Base-by-base conservation (phyloP, 2,888 invertebrate genomes). In the Allolobophora icterica region DNA sequence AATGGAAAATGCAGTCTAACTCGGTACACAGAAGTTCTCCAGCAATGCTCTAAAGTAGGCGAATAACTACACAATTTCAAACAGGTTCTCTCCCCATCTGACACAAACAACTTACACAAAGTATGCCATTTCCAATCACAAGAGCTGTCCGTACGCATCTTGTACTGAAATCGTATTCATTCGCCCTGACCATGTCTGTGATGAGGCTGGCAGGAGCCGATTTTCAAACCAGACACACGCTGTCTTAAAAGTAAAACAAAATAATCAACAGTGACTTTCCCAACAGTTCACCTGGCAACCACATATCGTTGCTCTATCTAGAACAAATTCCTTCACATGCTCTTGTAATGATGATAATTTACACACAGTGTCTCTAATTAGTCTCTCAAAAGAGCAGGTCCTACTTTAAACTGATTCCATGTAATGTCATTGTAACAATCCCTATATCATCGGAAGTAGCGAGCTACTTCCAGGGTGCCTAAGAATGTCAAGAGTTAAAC, bases 81-180 rank as follows among this genome's bases (percentile, higher is more conserved):
- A 71, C 11, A 52, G 52, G 3, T 21, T 6, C 21, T 21, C 52
- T 52, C 24, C 52, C 4, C 52, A 52, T 52, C 21, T 24, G 52
- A 17, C 15, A 42, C 8, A 52, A 52, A 35, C 35, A 33, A 87
- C 87, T 87, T 87, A 87, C 87, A 17, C 87, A 87, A 35, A 87
- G n/a, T 87, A 87, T 15, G 34, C 87, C 87, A 87, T 87, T 87
- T 34, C 87, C 87, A 38, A 87, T 87, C 19, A 87, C 38, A 87
- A 87, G 87, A 87, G 35, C 38, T 34, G 34, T 21, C 21, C 34
- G 87, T 87, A 87, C 38, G 24, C 34, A 35, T 87, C 87, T 87
- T 35, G 87, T 87, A 35, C 35, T 35, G 87, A 5, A 34, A 15
- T 38, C 35, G 35, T 87, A 87, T 87, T 87, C 87, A 34, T 35